A percentile compares a stretch with the other conserved stretches of the same genome.
These are phyloP conservation scores for Empis livida DNA, from an alignment of 2,888 invertebrate genomes.

Conservation along the genomic window DNA sequence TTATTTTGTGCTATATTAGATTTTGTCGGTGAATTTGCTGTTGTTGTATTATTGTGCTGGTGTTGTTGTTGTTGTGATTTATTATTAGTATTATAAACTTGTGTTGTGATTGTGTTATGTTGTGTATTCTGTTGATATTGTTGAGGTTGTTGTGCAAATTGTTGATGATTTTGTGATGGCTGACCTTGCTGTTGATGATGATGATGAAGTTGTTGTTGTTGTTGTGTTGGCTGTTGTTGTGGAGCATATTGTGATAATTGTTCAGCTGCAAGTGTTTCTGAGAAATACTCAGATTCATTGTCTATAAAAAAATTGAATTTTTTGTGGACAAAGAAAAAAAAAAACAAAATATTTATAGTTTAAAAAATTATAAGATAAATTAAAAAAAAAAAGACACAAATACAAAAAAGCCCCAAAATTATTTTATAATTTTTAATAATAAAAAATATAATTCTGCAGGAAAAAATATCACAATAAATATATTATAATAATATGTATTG, in stretches of 20 bases:
- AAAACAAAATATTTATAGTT: too few relatives aligned
- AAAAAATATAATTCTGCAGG: too few relatives aligned
- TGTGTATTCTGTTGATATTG: conserved; percentile 33
- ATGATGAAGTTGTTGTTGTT: conserved; percentile 21
- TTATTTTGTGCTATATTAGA: conserved; percentile 13
- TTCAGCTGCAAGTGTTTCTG: conserved; percentile 37
- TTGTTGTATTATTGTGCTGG: conserved; percentile 11
- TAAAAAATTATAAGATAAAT: too few relatives aligned
- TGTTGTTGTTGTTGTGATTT: conserved; percentile 20
- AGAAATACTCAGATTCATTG: conserved; percentile 37
- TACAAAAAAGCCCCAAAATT: too few relatives aligned
- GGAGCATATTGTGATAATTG: conserved; percentile 37
- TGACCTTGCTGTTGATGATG: conserved; percentile 15
- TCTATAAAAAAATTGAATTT: conserved; percentile 11
- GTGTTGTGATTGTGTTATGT: conserved; percentile 31
- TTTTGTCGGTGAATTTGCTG: conserved; percentile 6
- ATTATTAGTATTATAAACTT: conserved; percentile 16
- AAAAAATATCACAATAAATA: too few relatives aligned
- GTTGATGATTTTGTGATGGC: conserved; percentile 16
- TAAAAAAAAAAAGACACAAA: too few relatives aligned
- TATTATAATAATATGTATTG: too few relatives aligned
- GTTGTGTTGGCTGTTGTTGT: conserved; percentile 21
- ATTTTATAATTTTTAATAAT: too few relatives aligned
- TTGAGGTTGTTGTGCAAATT: conserved; percentile 15
- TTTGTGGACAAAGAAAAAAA: too few relatives aligned